Evolutionary conservation across 2,113 vertebrate species (phyloP).

Genomic region (Psittacara wagleri): DNA sequence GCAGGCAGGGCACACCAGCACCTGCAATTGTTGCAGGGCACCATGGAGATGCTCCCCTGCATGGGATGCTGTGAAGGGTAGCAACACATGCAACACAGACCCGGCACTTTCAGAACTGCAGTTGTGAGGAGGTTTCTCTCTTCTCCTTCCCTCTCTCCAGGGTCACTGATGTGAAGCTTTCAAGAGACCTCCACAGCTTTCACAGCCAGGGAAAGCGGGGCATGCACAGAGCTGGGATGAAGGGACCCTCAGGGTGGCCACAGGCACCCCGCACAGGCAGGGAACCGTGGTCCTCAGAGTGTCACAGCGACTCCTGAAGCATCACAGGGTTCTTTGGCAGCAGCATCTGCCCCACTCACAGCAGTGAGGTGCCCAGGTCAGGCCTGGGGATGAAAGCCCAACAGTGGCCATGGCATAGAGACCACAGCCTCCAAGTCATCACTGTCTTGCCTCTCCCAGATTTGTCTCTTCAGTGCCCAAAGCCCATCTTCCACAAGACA

Average conservation of each 20-base stretch:
- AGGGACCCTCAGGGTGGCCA: accelerated
- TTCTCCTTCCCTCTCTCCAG: not conserved
- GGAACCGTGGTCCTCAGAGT: not conserved
- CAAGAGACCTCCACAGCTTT: not conserved
- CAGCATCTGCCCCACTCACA: not conserved
- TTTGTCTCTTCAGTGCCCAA: not conserved
- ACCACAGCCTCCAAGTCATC: not conserved
- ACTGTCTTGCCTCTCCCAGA: not conserved
- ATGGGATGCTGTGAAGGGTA: accelerated
- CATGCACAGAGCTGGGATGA: not conserved
- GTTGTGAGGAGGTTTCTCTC: not conserved
- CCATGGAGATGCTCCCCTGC: not conserved
- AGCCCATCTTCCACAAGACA: not conserved
- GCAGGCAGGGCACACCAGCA: accelerated
- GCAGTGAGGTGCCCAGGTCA: not conserved
- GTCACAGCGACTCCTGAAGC: not conserved
- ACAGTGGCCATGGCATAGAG: not conserved
- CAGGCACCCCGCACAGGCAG: too few relatives aligned
- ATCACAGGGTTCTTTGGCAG: too few relatives aligned
- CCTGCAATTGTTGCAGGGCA: not conserved
- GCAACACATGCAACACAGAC: not conserved
- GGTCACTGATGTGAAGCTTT: not conserved
- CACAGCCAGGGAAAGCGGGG: not conserved
- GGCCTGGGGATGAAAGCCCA: not conserved
- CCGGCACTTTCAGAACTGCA: not conserved